These are phyloP conservation scores for Sphaerophoria rueppellii DNA, from an alignment of 2,888 invertebrate species.

Conservation along the genomic window DNA sequence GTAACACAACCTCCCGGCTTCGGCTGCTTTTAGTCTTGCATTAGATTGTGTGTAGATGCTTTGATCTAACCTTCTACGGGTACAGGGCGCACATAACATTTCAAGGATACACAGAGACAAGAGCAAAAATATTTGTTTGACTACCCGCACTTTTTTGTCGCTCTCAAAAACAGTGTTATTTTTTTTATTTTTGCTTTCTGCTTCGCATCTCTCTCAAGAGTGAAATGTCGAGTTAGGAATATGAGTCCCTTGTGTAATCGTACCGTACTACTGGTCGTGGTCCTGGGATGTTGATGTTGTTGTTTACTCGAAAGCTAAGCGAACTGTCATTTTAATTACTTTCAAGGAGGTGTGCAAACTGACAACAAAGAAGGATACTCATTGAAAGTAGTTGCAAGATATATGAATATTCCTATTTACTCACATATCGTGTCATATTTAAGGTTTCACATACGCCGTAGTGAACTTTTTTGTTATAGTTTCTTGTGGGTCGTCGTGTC, in stretches of 20 bases:
- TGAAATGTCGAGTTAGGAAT: constrained; percentile 55
- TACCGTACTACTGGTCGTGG: not conserved
- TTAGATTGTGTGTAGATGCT: constrained; percentile 42
- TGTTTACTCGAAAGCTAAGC: constrained; percentile 60
- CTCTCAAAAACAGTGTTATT: constrained; percentile 62
- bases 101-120: constrained; percentile 72
- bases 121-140: constrained; percentile 73
- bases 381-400: constrained; percentile 43
- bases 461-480: constrained; percentile 26
- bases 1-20: constrained; percentile 36
- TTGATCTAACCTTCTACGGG: constrained; percentile 71
- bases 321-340: constrained; percentile 72
- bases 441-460: constrained; percentile 66
- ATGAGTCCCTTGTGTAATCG: constrained; percentile 52
- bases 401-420: constrained; percentile 6
- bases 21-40: constrained; percentile 13
- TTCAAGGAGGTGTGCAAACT: constrained; percentile 57
- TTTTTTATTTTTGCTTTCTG: not conserved
- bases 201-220: constrained; percentile 46
- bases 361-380: constrained; percentile 52
- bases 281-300: constrained; percentile 46
- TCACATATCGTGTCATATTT: constrained; percentile 21
- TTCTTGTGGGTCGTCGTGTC: not conserved
- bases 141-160: constrained; percentile 69
- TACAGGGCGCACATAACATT: constrained; percentile 70